Evolutionary conservation across 2,888 invertebrate species (phyloP).

Genomic region (Urechis unicinctus): DNA sequence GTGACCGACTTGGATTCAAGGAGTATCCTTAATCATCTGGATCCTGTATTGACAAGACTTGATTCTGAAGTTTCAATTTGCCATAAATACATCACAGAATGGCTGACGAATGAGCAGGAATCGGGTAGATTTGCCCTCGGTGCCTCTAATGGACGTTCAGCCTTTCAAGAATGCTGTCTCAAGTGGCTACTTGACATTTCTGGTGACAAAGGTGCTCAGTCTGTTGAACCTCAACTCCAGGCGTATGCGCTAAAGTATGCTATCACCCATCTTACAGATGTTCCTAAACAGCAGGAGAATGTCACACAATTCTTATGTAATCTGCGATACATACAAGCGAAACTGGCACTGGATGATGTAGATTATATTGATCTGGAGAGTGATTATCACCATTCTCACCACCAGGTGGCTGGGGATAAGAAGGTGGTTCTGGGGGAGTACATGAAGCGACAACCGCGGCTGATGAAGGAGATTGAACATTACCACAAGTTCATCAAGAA

Average conservation of each 20-base stretch:
- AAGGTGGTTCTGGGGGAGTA: slow-evolving; percentile 13
- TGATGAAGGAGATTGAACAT: slow-evolving; percentile 13
- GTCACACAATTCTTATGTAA: slow-evolving; percentile 16
- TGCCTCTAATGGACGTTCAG: slow-evolving; percentile 1
- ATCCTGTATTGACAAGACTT: slow-evolving; percentile 5
- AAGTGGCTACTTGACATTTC: slow-evolving; percentile 12
- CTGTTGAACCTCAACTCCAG: slow-evolving; percentile 6
- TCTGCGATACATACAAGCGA: slow-evolving; percentile 13
- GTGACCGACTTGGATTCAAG: slow-evolving; percentile 2
- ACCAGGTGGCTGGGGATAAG: slow-evolving; percentile 8
- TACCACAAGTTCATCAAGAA: slow-evolving; percentile 14
- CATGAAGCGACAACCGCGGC: slow-evolving; percentile 19
- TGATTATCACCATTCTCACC: slow-evolving; percentile 19
- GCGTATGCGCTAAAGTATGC: slow-evolving; percentile 18
- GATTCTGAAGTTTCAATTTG: slow-evolving; percentile 7
- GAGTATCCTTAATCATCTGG: slow-evolving; percentile 5
- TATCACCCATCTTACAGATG: slow-evolving; percentile 16
- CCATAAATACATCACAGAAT: slow-evolving; percentile 13
- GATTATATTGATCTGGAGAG: slow-evolving; percentile 8
- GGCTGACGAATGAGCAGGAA: slow-evolving; percentile 15
- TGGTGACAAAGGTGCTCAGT: not conserved
- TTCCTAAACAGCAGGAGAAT: slow-evolving; percentile 17
- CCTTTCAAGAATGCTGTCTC: slow-evolving; percentile 7
- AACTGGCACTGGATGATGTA: slow-evolving; percentile 10
- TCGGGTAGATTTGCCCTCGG: slow-evolving; percentile 10